Base-by-base conservation (phyloP, 2,888 invertebrate genomes). In the Eristalis arbustorum region DNA sequence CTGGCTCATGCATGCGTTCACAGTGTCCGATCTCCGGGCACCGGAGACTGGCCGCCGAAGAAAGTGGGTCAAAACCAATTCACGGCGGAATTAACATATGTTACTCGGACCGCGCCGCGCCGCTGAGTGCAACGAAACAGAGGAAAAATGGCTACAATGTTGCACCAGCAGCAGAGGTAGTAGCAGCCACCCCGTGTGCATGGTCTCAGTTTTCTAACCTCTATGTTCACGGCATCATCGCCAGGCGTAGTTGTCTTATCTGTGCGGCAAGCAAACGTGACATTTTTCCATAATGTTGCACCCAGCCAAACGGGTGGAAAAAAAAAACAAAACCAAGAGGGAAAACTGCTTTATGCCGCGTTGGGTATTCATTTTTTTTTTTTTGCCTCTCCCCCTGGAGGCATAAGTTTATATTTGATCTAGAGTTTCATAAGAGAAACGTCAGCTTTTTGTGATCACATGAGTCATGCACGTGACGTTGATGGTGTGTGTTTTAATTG, bases 11-110 rank as follows among this genome's bases (percentile, higher is more conserved):
- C 66, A 57, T 31, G 42, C 40, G 59, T 25, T 14, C 67, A 66
- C 59, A n/a, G 37, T n/a, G n/a, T n/a, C 28, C 11, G 22, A 63
- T 34, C 37, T 42, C 40, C 40, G 49, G 66, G 42, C 56, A 63
- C 42, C 13, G 69, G 64, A 64, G 68, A 69, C 49, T n/a, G 25
- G 13, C 23, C 67, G 18, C 18, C n/a, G 57, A 63, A 76, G 75
- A 74, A 85, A 85, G 82, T 85, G 74, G 85, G 85, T 85, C 85
- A 85, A 82, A 85, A 78, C 77, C 73, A 82, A 85, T 85, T 81
- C 84, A 85, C 81, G 81, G 81, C 77, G 73, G 77, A 37, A 81
- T 85, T 77, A 81, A 82, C 82, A 85, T 85, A 82, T 85, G 85
- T 74, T 81, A 85, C 77, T 82, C 42, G 77, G 69, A 31, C 31